These are phyloP conservation scores for Melanotaenia trifasciata DNA, from an alignment of 2,797 vertebrate genomes.

Conservation along the genomic window DNA sequence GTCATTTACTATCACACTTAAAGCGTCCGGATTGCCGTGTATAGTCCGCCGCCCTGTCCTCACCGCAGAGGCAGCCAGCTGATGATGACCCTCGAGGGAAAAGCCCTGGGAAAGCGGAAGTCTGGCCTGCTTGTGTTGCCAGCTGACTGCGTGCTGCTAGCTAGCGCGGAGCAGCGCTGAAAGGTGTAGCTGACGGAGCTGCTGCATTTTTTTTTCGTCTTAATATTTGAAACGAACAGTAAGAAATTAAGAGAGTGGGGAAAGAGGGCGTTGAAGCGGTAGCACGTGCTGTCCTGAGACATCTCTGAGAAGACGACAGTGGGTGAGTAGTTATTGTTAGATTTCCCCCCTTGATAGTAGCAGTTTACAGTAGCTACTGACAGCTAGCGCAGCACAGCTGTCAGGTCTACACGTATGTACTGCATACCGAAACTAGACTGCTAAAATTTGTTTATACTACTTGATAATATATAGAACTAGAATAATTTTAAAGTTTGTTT, in stretches of 20 bases:
- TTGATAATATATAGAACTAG: background rate
- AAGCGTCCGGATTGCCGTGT: slow-evolving; percentile 15
- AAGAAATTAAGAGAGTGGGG: slow-evolving; percentile 27
- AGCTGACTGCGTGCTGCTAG: slow-evolving; percentile 41
- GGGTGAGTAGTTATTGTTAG: slow-evolving; percentile 50
- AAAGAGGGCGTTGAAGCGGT: background rate
- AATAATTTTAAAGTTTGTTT: fast-evolving
- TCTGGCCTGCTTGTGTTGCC: slow-evolving; percentile 28
- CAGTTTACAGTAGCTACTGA: slow-evolving; percentile 7
- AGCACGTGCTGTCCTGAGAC: background rate
- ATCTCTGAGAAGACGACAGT: background rate
- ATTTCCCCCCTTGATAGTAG: background rate
- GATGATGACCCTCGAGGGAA: slow-evolving; percentile 40
- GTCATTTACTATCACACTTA: slow-evolving; percentile 20
- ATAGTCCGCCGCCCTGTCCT: background rate
- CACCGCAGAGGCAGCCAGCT: slow-evolving; percentile 20
- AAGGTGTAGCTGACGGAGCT: slow-evolving; percentile 10
- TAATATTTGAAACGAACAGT: background rate
- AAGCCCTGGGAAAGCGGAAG: slow-evolving; percentile 60
- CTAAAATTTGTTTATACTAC: background rate
- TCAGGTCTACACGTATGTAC: background rate
- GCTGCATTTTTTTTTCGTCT: background rate
- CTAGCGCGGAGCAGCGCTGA: slow-evolving; percentile 8
- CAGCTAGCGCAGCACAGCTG: slow-evolving; percentile 54
- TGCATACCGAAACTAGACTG: background rate